phyloP scores from a whole-genome alignment of 2,888 invertebrate species.

The Plagiodera versicolora region DNA sequence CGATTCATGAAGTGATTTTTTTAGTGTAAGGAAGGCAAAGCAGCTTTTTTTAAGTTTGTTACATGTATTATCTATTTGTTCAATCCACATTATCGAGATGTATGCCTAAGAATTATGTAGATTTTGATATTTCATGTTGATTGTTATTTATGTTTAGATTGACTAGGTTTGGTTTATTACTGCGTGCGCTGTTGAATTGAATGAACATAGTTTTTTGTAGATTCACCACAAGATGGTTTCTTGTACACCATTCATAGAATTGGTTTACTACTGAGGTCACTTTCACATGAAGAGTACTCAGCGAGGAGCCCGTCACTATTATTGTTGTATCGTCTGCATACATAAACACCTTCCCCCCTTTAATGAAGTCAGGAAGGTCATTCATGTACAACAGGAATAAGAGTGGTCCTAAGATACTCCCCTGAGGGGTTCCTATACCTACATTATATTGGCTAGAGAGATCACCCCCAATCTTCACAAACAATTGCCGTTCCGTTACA shows the following conservation, averaged over 20 bases:
- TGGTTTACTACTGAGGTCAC: neutral
- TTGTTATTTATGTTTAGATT: too few species aligned
- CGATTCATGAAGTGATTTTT: too few species aligned
- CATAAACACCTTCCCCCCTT: too few species aligned
- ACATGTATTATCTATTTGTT: neutral
- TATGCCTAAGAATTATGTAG: neutral
- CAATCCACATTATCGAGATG: neutral
- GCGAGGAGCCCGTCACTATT: too few species aligned
- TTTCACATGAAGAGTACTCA: too few species aligned
- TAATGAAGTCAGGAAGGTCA: too few species aligned
- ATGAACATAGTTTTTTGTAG: neutral
- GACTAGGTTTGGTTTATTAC: too few species aligned
- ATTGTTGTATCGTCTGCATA: too few species aligned
- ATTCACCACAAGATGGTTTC: slow-evolving; percentile 1
- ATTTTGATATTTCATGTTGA: too few species aligned
- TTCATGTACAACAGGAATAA: too few species aligned
- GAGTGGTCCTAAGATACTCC: too few species aligned
- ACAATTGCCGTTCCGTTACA: neutral
- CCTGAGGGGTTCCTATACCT: too few species aligned
- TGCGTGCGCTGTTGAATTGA: neutral
- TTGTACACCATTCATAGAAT: slow-evolving; percentile 2
- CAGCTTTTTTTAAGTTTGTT: neutral
- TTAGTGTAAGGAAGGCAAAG: neutral
- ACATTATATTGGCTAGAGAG: neutral
- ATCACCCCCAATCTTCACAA: neutral